Evolutionary conservation across 2,113 vertebrate genomes (phyloP).

Genomic region (Mionectes macconnelli): DNA sequence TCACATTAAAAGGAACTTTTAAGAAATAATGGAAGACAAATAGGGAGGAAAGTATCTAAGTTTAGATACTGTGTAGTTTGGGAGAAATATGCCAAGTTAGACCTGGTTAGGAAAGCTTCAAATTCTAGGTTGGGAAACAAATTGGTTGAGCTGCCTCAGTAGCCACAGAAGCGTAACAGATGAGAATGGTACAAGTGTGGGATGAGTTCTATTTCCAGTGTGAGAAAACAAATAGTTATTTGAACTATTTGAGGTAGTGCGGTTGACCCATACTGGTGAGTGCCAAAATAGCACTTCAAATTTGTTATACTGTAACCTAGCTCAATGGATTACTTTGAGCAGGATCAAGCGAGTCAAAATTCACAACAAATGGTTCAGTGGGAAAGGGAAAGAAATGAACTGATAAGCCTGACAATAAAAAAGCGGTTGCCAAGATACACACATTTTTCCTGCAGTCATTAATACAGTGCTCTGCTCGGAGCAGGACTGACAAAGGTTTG

Average conservation of each 20-base stretch:
- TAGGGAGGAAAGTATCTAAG: accelerated
- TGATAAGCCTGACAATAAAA: neutral
- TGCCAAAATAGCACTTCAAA: neutral
- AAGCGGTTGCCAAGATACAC: conserved; percentile 8
- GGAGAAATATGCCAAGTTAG: neutral
- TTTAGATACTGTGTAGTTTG: neutral
- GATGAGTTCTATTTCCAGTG: neutral
- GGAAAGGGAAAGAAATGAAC: neutral
- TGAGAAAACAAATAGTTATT: neutral
- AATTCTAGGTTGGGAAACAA: neutral
- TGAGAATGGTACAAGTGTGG: neutral
- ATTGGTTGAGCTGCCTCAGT: neutral
- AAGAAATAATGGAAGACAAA: neutral
- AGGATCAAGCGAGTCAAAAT: neutral
- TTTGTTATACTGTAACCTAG: neutral
- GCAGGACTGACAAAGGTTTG: neutral
- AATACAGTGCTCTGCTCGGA: neutral
- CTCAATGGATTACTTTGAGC: neutral
- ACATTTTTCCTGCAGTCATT: neutral
- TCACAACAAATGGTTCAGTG: neutral
- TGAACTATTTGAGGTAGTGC: neutral
- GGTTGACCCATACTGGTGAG: neutral
- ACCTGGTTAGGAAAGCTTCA: neutral
- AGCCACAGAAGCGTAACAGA: neutral
- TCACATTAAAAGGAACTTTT: neutral